phyloP scores from a whole-genome alignment of 2,888 invertebrate species.

The Acrobasis repandana region DNA sequence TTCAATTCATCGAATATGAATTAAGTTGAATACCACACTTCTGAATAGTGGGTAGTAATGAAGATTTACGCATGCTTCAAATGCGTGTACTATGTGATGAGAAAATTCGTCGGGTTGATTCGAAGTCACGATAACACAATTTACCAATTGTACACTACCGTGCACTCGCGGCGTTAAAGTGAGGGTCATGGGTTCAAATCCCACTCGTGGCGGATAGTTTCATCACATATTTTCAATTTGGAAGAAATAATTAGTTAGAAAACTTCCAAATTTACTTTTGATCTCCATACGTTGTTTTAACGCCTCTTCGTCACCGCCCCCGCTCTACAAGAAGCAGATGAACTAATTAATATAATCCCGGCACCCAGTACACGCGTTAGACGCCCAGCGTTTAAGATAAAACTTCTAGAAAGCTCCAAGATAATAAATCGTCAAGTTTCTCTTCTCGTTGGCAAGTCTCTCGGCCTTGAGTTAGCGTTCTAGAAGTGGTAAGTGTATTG shows the following conservation, averaged over 20 bases:
- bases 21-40: too few species aligned
- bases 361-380: constrained; percentile 48
- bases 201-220: too few species aligned
- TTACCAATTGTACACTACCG: too few species aligned
- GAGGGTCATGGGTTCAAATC: too few species aligned
- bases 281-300: background rate
- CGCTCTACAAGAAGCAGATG: constrained; percentile 31
- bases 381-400: constrained; percentile 70
- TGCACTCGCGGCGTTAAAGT: too few species aligned
- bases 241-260: background rate
- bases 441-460: constrained; percentile 60
- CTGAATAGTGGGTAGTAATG: too few species aligned
- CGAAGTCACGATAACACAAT: too few species aligned
- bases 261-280: background rate
- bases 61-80: too few species aligned
- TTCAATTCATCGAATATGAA: too few species aligned
- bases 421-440: constrained; percentile 77
- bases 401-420: constrained; percentile 73
- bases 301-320: background rate
- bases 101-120: too few species aligned
- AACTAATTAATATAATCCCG: constrained; percentile 46
- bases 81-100: too few species aligned
- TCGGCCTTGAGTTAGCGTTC: constrained; percentile 32
- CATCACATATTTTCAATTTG: too few species aligned
- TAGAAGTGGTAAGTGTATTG: constrained; percentile 36